phyloP scores from a whole-genome alignment of 2,888 invertebrate species.

The Drosophila phalerata region DNA sequence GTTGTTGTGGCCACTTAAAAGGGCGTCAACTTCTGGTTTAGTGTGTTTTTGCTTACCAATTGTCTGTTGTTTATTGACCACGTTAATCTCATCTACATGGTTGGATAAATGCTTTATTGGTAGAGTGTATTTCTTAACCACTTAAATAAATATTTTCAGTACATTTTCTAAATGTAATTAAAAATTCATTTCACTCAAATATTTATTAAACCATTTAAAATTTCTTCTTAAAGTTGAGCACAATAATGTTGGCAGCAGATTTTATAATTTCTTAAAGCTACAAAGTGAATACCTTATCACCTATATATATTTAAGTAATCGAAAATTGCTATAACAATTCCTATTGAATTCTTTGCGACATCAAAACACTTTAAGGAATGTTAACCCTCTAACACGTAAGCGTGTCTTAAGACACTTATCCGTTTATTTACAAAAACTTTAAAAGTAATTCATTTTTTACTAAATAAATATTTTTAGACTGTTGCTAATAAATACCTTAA shows the following conservation, averaged over 20 bases:
- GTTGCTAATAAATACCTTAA: too few relatives aligned
- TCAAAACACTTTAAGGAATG: background rate
- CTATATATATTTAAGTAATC: too few relatives aligned
- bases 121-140: background rate
- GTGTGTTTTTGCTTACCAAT: conserved; percentile 35
- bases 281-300: too few relatives aligned
- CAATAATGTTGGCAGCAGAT: background rate
- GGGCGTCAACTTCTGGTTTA: conserved; percentile 63
- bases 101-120: background rate
- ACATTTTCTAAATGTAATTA: conserved; percentile 1
- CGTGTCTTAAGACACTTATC: too few relatives aligned
- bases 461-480: too few relatives aligned
- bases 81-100: conserved; percentile 48
- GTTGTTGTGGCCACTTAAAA: conserved; percentile 46
- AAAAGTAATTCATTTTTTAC: too few relatives aligned
- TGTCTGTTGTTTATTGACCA: conserved; percentile 63
- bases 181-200: background rate
- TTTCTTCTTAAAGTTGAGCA: background rate
- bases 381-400: too few relatives aligned
- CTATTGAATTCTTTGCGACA: background rate
- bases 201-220: background rate
- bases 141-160: background rate
- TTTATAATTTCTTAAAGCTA: background rate
- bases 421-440: too few relatives aligned
- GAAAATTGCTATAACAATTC: too few relatives aligned